Percentiles rank a stretch among this genome's conserved stretches.
Evolutionary conservation across 2,888 invertebrate species (phyloP).

Genomic region (Tinea trinotella): DNA sequence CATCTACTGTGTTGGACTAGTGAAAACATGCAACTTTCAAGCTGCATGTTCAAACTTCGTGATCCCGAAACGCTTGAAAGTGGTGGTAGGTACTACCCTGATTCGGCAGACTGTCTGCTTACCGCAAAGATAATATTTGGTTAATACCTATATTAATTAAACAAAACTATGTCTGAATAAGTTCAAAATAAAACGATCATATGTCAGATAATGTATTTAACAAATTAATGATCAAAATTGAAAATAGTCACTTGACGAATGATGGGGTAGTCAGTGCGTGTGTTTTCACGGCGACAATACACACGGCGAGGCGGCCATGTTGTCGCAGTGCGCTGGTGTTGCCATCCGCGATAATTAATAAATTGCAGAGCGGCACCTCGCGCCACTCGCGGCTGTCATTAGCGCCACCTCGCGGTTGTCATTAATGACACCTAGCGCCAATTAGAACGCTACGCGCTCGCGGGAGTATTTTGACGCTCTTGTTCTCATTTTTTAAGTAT

Average conservation of each 20-base stretch:
- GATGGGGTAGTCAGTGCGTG: neutral
- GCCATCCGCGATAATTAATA: constrained; percentile 70
- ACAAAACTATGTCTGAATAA: no score
- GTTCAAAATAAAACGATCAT: no score
- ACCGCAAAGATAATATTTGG: no score
- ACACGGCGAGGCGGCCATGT: constrained; percentile 48
- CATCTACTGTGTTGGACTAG: no score
- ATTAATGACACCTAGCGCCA: constrained; percentile 71
- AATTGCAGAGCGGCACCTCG: constrained; percentile 41
- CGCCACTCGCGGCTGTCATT: constrained; percentile 31
- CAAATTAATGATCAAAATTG: neutral
- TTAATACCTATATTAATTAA: no score
- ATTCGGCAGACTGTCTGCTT: no score
- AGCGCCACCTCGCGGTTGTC: constrained; percentile 36
- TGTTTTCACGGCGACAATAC: constrained; percentile 10
- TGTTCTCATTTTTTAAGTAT: constrained; percentile 16
- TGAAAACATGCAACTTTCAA: no score
- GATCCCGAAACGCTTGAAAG: no score
- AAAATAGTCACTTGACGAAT: neutral
- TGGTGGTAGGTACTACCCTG: no score
- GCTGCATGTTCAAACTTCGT: no score
- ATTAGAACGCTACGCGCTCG: constrained; percentile 53
- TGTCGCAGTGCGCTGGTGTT: constrained; percentile 52
- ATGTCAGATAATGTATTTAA: no score
- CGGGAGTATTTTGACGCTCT: constrained; percentile 15